Evolutionary conservation across 2,797 vertebrate species (phyloP).

Genomic region (Characodon lateralis): DNA sequence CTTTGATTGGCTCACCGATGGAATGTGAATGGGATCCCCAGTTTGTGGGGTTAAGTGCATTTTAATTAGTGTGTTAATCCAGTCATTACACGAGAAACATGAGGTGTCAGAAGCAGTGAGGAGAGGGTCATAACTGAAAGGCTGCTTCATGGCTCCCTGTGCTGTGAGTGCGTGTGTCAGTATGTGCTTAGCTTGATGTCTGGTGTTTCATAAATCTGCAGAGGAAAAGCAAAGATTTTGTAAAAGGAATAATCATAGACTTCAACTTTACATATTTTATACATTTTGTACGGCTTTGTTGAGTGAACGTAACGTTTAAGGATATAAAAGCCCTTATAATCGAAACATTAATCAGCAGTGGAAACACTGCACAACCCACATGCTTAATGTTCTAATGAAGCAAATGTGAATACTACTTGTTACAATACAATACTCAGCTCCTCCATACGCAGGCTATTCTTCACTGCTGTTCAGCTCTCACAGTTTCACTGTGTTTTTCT

Average conservation of each 20-base stretch:
- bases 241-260: background rate
- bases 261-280: background rate
- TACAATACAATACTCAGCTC: conserved; percentile 33
- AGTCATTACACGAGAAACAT: conserved; percentile 92
- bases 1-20: conserved; percentile 91
- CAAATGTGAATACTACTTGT: conserved; percentile 1
- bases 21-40: conserved; percentile 90
- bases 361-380: background rate
- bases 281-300: background rate
- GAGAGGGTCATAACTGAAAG: conserved; percentile 93
- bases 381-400: conserved; percentile 36
- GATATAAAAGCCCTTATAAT: background rate
- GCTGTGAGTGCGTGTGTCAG: conserved; percentile 23
- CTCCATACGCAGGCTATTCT: conserved; percentile 38
- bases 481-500: conserved; percentile 76
- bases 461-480: conserved; percentile 71
- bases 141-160: conserved; percentile 75
- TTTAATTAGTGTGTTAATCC: conserved; percentile 93
- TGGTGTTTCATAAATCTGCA: background rate
- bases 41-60: conserved; percentile 94
- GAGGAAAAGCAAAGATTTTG: background rate
- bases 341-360: conserved; percentile 7
- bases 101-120: conserved; percentile 91
- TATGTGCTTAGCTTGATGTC: conserved; percentile 6
- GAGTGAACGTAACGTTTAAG: background rate